phyloP scores from a whole-genome alignment of 2,888 invertebrate species.

The Nycteola revayana region DNA sequence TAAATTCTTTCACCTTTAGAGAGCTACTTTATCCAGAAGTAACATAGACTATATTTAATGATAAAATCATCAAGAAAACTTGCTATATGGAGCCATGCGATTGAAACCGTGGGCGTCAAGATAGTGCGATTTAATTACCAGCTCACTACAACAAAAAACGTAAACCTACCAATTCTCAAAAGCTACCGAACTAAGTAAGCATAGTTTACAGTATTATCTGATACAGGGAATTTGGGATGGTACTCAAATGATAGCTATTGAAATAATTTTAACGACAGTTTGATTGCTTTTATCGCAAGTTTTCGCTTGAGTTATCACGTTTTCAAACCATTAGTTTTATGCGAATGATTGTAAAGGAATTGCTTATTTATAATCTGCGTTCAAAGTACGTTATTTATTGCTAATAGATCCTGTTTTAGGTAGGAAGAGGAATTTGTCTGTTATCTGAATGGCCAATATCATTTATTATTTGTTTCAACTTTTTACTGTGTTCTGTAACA shows the following conservation, averaged over 20 bases:
- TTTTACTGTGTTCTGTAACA: no score
- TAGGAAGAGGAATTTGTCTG: conserved; percentile 38
- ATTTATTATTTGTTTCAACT: no score
- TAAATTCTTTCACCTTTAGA: no score
- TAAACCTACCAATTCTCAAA: no score
- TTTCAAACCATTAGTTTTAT: conserved; percentile 80
- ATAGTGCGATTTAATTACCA: no score
- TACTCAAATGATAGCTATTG: conserved; percentile 57
- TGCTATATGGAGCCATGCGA: no score
- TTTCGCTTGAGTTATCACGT: conserved; percentile 76
- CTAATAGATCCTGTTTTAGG: conserved; percentile 31
- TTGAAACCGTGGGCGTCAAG: no score
- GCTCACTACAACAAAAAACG: no score
- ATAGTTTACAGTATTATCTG: conserved; percentile 22
- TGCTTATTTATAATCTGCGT: conserved; percentile 67
- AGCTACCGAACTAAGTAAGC: conserved; percentile 23
- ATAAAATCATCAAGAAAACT: no score
- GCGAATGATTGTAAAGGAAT: conserved; percentile 73
- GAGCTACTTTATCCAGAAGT: no score
- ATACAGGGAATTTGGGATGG: conserved; percentile 33
- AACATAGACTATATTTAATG: no score
- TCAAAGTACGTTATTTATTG: conserved; percentile 45
- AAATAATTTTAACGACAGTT: conserved; percentile 78
- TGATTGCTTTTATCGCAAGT: conserved; percentile 80
- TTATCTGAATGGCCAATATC: conserved; percentile 22